Evolutionary conservation across 2,797 vertebrate genomes (phyloP).

Genomic region (Propithecus perrieri): DNA sequence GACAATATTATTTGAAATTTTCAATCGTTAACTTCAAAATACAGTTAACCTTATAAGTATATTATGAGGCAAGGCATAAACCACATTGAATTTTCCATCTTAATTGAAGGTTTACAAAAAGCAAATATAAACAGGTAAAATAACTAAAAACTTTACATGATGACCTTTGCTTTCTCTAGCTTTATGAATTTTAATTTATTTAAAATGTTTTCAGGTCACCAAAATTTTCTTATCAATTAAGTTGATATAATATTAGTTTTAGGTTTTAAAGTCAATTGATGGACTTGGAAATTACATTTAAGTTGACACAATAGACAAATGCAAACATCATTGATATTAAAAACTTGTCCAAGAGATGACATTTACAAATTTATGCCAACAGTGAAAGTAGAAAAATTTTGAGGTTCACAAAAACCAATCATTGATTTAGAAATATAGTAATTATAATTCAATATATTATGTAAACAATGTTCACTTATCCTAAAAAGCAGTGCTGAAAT

Average conservation of each 20-base stretch:
- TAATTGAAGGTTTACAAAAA: not conserved
- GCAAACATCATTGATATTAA: not conserved
- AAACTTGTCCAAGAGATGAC: not conserved
- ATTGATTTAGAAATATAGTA: not conserved
- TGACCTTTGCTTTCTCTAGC: not conserved
- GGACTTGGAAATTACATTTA: slow-evolving; percentile 23
- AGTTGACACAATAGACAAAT: not conserved
- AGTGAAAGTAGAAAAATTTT: not conserved
- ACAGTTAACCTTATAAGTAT: not conserved
- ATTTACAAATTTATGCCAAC: not conserved
- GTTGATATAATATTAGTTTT: not conserved
- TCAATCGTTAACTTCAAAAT: not conserved
- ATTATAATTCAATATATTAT: not conserved
- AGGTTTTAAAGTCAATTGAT: not conserved
- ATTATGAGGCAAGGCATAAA: not conserved
- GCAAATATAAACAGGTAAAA: not conserved
- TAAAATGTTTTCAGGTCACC: not conserved
- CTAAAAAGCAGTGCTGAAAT: not conserved
- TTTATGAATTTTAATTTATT: not conserved
- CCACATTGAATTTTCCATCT: not conserved
- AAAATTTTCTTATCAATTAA: not conserved
- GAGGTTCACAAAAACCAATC: not conserved
- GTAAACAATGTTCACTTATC: not conserved
- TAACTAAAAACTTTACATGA: not conserved
- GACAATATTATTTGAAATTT: not conserved